These are phyloP conservation scores for Pipra filicauda DNA, from an alignment of 2,113 vertebrate genomes.

Conservation along the genomic window DNA sequence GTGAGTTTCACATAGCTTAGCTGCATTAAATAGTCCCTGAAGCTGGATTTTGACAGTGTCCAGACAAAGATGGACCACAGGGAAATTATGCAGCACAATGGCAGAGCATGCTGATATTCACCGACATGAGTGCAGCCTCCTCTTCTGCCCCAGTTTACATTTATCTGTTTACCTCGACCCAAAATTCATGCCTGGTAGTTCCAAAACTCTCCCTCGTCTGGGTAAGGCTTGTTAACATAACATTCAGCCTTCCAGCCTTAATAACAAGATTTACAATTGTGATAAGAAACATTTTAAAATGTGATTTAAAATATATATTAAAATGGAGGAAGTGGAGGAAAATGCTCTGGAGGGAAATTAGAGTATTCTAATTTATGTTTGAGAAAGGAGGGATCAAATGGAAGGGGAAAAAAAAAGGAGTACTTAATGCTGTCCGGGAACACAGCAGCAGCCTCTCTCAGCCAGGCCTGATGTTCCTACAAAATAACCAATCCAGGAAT, in stretches of 20 bases:
- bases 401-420: neutral
- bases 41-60: neutral
- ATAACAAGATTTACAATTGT: neutral
- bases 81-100: neutral
- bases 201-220: neutral
- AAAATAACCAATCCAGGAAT: neutral
- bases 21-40: neutral
- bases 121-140: neutral
- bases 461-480: neutral
- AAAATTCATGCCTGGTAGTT: neutral
- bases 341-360: neutral
- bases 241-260: neutral
- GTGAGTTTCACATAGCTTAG: neutral
- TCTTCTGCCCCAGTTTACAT: neutral
- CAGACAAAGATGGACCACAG: neutral
- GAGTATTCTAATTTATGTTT: neutral
- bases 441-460: neutral
- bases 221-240: neutral
- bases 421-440: neutral
- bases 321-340: neutral
- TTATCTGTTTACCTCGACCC: neutral
- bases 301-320: neutral
- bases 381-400: neutral
- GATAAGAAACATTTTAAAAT: neutral
- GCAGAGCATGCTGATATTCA: neutral